phyloP scores from a whole-genome alignment of 2,888 invertebrate species.

The Galeruca laticollis region DNA sequence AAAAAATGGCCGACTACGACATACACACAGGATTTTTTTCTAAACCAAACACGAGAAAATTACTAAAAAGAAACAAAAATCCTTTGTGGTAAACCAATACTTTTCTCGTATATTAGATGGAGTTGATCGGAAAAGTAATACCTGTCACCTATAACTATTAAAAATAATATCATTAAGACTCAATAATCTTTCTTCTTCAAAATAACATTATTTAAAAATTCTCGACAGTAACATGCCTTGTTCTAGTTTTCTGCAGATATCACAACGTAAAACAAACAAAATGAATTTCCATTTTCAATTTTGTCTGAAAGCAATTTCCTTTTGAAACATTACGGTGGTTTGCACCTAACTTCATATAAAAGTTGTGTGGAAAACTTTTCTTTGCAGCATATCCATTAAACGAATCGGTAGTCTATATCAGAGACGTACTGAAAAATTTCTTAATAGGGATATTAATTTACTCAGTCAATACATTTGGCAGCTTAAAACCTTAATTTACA shows the following conservation, averaged over 20 bases:
- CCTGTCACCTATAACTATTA: no score
- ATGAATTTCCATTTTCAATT: neutral
- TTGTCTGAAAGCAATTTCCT: conserved; percentile 8
- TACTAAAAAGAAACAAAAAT: no score
- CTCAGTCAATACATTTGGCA: neutral
- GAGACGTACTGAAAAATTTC: neutral
- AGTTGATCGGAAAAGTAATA: no score
- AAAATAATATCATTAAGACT: no score
- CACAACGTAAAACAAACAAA: neutral
- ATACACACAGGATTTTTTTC: no score
- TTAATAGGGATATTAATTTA: neutral
- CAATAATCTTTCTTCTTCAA: neutral
- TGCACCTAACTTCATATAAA: neutral
- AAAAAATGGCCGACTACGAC: no score
- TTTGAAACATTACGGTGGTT: neutral
- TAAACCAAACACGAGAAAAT: no score
- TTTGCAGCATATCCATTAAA: neutral
- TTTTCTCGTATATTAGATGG: no score
- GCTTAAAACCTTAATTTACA: no score
- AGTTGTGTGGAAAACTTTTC: neutral
- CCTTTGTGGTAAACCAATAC: no score
- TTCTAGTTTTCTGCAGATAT: neutral
- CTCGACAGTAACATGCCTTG: neutral
- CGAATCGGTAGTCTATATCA: neutral
- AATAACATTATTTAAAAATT: neutral